Evolutionary conservation across 2,797 vertebrate genomes (phyloP), one percentile per base, ranked within the genome.

Genomic region (Hafferia zeledoni): DNA sequence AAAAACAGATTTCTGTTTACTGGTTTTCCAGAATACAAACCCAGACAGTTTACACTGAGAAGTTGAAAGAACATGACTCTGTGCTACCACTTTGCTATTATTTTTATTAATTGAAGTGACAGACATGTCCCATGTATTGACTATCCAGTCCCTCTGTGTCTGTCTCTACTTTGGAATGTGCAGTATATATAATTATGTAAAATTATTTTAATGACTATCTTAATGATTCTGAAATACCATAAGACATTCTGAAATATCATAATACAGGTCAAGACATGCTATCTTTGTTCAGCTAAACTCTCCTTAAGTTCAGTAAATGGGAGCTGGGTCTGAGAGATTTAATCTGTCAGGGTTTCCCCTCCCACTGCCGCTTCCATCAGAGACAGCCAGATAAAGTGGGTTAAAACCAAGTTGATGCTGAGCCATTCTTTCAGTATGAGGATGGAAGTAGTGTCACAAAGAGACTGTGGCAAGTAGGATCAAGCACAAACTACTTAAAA

Each of bases 1-100:
- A 94, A 94, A 94, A 37, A 0, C 64, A 87, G 90, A 82, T 83
- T 93, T 87, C 87, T 96, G 74, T 93, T 96, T 94, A 94, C 77
- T 72, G 23, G 44, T 76, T 94, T 94, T 56, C 67, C 71, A 88
- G 71, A 93, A 87, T 17, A 74, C 68, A 91, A 86, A 89, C 9
- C 22, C 74, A 77, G 77, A 88, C 83, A 46, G 67, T 86, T 94
- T 91, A 77, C 31, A 67, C 17, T 46, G 41, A 75, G n/a, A 81
- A 83, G 25, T 15, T 30, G 7, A 83, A 94, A 91, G 76, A 95
- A 72, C 9, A n/a, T 41, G 41, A 90, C 18, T 47, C 53, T 72
- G 22, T 71, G 24, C 71, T 72, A 67, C 43, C 41, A 65, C 88
- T 85, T 89, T 59, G 27, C 39, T 79, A 69, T 56, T 4, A 39